Evolutionary conservation across 30 jellyfish, hydroid and myxozoan species (phyloP), one percentile per base, ranked within the genome.

Genomic region (Morbakka virulenta): DNA sequence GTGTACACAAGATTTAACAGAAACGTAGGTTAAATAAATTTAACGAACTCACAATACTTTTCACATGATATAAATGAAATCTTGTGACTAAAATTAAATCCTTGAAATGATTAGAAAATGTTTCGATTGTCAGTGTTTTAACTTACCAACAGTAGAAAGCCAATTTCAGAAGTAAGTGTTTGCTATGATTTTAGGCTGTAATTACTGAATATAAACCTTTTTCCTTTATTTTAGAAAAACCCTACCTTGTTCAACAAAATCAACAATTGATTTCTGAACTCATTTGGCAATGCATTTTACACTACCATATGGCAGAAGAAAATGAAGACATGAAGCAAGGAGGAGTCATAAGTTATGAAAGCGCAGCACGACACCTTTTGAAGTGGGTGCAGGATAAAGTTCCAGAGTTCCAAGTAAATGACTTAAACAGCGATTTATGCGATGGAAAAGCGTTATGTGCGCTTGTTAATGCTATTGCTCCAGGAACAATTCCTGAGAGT

Each of bases 311-410:
- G 57, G 57, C 57, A 41, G 17, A 17, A 41, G 57, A 41, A 6
- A 17, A 41, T 23, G 62, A 32, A 25, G 72, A 62, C 28, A 86
- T 71, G 85, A 77, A 62, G 35, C 84, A 83, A 21, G 35, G 81
- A 34, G 24, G 67, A 20, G 35, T 49, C 25, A 51, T 89, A 2
- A 95, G 83, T 62, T 83, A 82, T 53, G 77, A 79, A 32, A 83
- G 77, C 28, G 97, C 95, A 2, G 32, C 95, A n/a, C 72, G 66
- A 48, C 72, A 93, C 66, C 50, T 89, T 72, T 85, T 89, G 52
- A 83, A 83, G 67, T 89, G 97, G 97, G 89, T 89, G 2, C 76
- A 73, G 66, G 27, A 57, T 1, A 89, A 89, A 53, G 41, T 89
- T 13, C 97, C 97, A 13, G 65, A 77, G 36, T 33, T 61, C 62